Evolutionary conservation across 2,888 invertebrate genomes (phyloP).

Genomic region (Pelosia muscerda): DNA sequence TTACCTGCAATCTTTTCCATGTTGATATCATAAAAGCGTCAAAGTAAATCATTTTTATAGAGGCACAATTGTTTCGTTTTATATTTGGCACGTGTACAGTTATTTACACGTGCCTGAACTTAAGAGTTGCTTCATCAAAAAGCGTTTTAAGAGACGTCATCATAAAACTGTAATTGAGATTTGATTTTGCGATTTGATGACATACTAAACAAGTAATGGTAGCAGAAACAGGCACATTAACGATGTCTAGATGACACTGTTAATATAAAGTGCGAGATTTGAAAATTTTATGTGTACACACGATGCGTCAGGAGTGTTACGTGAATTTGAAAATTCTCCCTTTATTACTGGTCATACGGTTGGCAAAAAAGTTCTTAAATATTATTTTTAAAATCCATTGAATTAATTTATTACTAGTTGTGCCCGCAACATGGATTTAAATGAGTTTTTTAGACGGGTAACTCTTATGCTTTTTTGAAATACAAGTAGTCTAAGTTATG

Average conservation of each 20-base stretch:
- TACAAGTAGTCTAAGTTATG: too few relatives aligned
- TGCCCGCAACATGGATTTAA: too few relatives aligned
- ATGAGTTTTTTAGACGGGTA: too few relatives aligned
- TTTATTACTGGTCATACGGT: conserved; percentile 35
- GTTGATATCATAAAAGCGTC: not conserved
- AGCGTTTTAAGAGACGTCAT: conserved; percentile 40
- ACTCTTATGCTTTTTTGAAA: too few relatives aligned
- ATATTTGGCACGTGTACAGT: conserved; percentile 12
- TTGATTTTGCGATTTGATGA: conserved; percentile 59
- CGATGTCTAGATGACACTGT: conserved; percentile 53
- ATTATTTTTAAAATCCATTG: not conserved
- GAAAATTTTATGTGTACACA: conserved; percentile 60
- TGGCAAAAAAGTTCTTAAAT: not conserved
- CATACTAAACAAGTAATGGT: conserved; percentile 58
- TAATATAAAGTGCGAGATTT: conserved; percentile 63
- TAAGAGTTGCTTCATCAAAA: conserved; percentile 31
- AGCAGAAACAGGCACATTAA: conserved; percentile 55
- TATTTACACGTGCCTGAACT: conserved; percentile 16
- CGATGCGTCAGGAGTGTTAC: conserved; percentile 41
- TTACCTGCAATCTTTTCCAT: conserved; percentile 4
- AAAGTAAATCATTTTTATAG: conserved; percentile 16
- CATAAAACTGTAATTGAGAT: conserved; percentile 55
- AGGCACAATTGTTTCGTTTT: conserved; percentile 18
- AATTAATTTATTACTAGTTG: too few relatives aligned
- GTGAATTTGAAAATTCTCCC: conserved; percentile 41